phyloP scores from a whole-genome alignment of 2,797 vertebrate genomes.

The Euphonia xanthogaster region DNA sequence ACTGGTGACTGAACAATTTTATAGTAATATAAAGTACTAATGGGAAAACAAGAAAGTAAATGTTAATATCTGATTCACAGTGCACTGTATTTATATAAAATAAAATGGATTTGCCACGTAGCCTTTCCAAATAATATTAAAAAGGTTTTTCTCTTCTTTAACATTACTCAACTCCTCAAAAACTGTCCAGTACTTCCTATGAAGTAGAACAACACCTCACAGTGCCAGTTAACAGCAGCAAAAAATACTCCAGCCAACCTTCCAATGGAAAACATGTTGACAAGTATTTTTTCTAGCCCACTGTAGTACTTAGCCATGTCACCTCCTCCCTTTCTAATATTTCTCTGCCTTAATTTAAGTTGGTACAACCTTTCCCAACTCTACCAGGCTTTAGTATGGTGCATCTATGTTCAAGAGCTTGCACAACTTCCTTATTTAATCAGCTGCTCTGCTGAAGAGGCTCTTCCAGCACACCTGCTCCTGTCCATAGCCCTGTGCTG shows the following conservation, averaged over 20 bases:
- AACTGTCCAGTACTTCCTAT: not conserved
- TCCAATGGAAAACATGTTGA: not conserved
- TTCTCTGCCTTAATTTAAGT: not conserved
- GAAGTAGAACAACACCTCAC: constrained; percentile 8
- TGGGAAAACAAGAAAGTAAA: constrained; percentile 2
- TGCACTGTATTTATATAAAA: not conserved
- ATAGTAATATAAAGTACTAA: not conserved
- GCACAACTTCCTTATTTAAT: not conserved
- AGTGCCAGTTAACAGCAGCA: constrained; percentile 1
- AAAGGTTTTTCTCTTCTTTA: not conserved
- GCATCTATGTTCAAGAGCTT: not conserved
- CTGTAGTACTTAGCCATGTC: not conserved
- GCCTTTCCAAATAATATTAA: not conserved
- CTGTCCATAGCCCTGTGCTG: not conserved
- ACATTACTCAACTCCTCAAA: not conserved
- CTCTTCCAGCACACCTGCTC: not conserved
- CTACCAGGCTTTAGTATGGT: not conserved
- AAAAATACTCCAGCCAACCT: not conserved
- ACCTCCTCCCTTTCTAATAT: not conserved
- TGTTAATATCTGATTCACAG: not conserved
- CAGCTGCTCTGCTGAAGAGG: not conserved
- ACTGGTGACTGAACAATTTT: not conserved
- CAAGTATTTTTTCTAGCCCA: not conserved
- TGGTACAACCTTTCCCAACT: not conserved
- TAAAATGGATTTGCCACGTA: not conserved